Evolutionary conservation across 2,113 vertebrate species (phyloP), one percentile per base, ranked within the genome.

Genomic region (Talpa occidentalis): DNA sequence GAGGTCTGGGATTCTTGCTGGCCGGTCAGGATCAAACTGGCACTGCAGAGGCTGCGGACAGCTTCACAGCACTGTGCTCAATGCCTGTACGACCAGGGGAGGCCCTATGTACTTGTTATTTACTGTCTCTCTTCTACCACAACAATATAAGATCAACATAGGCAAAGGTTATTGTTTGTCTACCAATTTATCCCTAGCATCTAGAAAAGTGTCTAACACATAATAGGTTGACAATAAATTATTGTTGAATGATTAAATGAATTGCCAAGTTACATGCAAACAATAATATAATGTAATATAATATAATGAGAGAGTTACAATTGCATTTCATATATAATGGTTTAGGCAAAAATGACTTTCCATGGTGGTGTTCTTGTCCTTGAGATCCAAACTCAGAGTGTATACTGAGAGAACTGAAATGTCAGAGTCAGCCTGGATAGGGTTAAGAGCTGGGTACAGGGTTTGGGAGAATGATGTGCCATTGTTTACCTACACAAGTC

Each of bases 301-400:
- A 74, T 14, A 67, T 79, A n/a, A 77, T 52, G 12, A 83, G 54
- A 56, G 7, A 6, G 69, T 80, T 90, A 37, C 42, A 17, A 47
- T 66, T 93, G 30, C 30, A 69, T 84, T 80, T 94, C 37, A 85
- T 67, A 69, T 79, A n/a, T 49, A 88, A 76, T 10, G 78, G 8
- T n/a, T 78, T 91, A 26, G n/a, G 40, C 15, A 94, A 76, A n/a
- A 94, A 82, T 66, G 16, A 77, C 32, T 76, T 88, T 54, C 60
- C 9, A 3, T 40, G 2, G n/a, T n/a, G 1, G 5, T 82, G 47
- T 77, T 90, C 42, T 59, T 81, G 11, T 64, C 69, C 40, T 52
- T 6, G 28, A 89, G 24, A 59, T 28, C 35, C 60, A 92, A 86
- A 81, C 35, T 86, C 54, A 52, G 35, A 30, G n/a, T 85, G 22